A percentile compares a stretch with the other conserved stretches of the same genome.
phyloP scores from a whole-genome alignment of 2,888 invertebrate species.

The Dioctria linearis region DNA sequence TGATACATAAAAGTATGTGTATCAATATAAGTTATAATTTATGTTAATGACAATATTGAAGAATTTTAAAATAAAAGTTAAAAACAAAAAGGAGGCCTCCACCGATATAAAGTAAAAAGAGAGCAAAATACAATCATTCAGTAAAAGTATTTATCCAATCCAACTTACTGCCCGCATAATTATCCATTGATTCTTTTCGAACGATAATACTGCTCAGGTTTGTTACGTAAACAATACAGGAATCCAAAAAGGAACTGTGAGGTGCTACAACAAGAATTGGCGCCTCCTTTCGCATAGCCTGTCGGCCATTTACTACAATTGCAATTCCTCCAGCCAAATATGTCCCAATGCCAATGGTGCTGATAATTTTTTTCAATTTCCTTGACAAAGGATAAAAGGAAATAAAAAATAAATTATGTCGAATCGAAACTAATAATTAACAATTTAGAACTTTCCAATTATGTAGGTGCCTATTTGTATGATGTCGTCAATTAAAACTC shows the following conservation, averaged over 20 bases:
- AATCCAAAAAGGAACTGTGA: conserved; percentile 91
- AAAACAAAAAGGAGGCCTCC: conserved; percentile 4
- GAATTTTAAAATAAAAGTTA: too few species aligned
- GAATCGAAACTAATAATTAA: too few species aligned
- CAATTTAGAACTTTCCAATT: too few species aligned
- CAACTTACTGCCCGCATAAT: conserved; percentile 90
- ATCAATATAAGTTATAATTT: not conserved
- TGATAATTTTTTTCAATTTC: conserved; percentile 77
- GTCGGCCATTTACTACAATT: conserved; percentile 73
- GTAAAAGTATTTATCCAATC: not conserved
- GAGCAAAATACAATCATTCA: not conserved
- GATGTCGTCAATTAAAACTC: too few species aligned
- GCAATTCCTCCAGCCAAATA: conserved; percentile 80
- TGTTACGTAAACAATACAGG: conserved; percentile 86
- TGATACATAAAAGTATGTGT: too few species aligned
- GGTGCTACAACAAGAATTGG: conserved; percentile 90
- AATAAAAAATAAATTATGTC: too few species aligned
- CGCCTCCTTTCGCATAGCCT: conserved; percentile 83
- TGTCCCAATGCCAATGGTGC: conserved; percentile 81
- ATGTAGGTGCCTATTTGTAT: too few species aligned
- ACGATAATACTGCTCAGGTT: conserved; percentile 89
- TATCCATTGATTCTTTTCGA: conserved; percentile 85
- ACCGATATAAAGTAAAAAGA: not conserved
- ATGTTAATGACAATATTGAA: not conserved
- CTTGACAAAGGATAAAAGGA: conserved; percentile 67